These are phyloP conservation scores for Dynastes maya DNA, from an alignment of 2,888 invertebrate genomes.

Conservation along the genomic window DNA sequence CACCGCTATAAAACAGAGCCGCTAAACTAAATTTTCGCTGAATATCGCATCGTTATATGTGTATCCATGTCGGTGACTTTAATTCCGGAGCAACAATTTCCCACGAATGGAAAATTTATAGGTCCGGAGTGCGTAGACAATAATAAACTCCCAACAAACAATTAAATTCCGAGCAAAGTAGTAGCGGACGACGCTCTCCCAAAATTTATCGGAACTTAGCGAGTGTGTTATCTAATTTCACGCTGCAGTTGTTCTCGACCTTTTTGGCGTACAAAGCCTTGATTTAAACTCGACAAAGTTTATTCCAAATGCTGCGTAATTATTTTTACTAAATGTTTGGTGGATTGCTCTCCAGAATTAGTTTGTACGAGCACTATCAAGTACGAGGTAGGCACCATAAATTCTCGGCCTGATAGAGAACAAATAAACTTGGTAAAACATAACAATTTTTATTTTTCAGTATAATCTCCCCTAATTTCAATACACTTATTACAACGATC, in stretches of 20 bases:
- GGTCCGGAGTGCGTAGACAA: constrained; percentile 11
- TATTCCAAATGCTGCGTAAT: neutral
- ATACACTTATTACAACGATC: too few species aligned
- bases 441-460: too few species aligned
- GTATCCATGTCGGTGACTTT: neutral
- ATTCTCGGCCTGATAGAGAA: too few species aligned
- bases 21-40: constrained; percentile 29
- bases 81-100: neutral
- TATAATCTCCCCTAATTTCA: too few species aligned
- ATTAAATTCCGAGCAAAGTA: neutral
- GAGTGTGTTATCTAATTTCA: neutral
- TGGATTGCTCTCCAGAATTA: too few species aligned
- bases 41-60: constrained; percentile 11
- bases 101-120: constrained; percentile 16
- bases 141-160: constrained; percentile 13
- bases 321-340: neutral
- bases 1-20: constrained; percentile 32
- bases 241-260: neutral
- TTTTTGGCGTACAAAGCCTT: too few species aligned
- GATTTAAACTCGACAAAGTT: too few species aligned
- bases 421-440: too few species aligned
- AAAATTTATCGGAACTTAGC: constrained; percentile 10
- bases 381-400: too few species aligned
- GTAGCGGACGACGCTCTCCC: neutral
- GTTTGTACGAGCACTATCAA: too few species aligned